Conservation (phyloP, 2,797 vertebrate genomes). For the Lutjanus campechanus region DNA sequence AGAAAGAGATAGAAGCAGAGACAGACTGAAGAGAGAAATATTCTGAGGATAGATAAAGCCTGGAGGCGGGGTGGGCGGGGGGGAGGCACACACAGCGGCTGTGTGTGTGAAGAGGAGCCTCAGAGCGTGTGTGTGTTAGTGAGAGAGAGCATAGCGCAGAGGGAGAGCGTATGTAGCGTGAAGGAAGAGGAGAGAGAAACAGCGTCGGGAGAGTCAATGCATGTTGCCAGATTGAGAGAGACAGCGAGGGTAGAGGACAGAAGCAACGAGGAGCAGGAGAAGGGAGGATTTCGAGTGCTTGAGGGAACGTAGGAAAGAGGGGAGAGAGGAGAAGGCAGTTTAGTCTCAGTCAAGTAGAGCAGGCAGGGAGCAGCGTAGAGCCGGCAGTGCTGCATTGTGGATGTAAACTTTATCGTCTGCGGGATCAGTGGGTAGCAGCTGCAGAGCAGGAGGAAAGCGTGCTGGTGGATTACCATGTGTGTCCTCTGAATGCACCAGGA, state of each 20-base stretch:
- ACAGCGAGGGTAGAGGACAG: slow-evolving; percentile 49
- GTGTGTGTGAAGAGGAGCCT: slow-evolving; percentile 55
- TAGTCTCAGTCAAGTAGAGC: slow-evolving; percentile 41
- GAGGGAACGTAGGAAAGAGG: slow-evolving; percentile 15
- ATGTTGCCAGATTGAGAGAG: slow-evolving; percentile 62
- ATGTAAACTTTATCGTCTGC: slow-evolving; percentile 87
- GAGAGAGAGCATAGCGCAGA: slow-evolving; percentile 55
- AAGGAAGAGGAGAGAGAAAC: slow-evolving; percentile 36
- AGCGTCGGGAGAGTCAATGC: slow-evolving; percentile 53
- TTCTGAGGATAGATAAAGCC: slow-evolving; percentile 67
- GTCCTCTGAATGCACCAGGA: slow-evolving; percentile 85
- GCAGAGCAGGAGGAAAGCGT: slow-evolving; percentile 61
- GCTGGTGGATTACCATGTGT: slow-evolving; percentile 80
- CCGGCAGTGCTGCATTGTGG: slow-evolving; percentile 71
- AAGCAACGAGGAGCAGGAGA: slow-evolving; percentile 13
- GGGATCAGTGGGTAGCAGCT: slow-evolving; percentile 69
- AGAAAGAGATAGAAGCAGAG: slow-evolving; percentile 48
- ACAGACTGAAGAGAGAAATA: slow-evolving; percentile 61
- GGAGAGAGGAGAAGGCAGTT: slow-evolving; percentile 41
- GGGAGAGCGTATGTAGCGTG: slow-evolving; percentile 57
- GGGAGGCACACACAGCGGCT: slow-evolving; percentile 33
- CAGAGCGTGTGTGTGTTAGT: slow-evolving; percentile 51
- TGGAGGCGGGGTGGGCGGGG: slow-evolving; percentile 65
- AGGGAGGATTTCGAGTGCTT: slow-evolving; percentile 18
- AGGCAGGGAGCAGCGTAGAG: slow-evolving; percentile 23